Evolutionary conservation across 1,140 invertebrate species (phyloP), one percentile per base, ranked within the genome.

Genomic region (Plutomurus gul): DNA sequence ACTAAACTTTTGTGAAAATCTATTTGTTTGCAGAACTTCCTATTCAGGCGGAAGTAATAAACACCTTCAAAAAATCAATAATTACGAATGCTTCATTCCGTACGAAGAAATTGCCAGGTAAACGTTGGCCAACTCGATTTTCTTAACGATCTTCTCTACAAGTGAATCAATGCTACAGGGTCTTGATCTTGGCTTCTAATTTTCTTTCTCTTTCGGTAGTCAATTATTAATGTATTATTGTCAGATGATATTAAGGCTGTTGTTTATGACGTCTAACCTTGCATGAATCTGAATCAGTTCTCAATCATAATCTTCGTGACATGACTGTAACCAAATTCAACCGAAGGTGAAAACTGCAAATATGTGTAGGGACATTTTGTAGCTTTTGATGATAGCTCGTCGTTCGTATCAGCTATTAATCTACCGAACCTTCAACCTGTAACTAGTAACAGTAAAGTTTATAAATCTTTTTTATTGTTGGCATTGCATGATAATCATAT

Each of bases 81-180:
- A 97, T 98, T 78, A 98, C 96, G 49, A 97, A 97, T 89, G 96
- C 96, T 82, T 98, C 96, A 84, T 98, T 98, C 88, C 91, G 95
- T 80, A 95, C 95, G 65, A 96, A 96, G 88, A 98, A 97, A 88
- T 89, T 98, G 79, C 96, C 96, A 89, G 95, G 93, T 94, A 87
- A 86, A 85, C 85, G 56, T 33, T 65, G 77, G 37, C 77, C 56
- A 36, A n/a, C 56, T 47, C 36, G n/a, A 16, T 76, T 43, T 82
- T 56, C 46, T 75, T 33, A 75, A n/a, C 33, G n/a, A 70, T 75
- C 8, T 51, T 46, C n/a, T 36, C 33, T 39, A 39, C n/a, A 47
- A 43, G 30, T 71, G 36, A 51, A 65, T 65, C 56, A 36, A 33
- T 65, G 71, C 37, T 47, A 65, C 56, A 33, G 4, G 33, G 22